Evolutionary conservation across 2,888 invertebrate genomes (phyloP).

Genomic region (Bimastos eiseni): DNA sequence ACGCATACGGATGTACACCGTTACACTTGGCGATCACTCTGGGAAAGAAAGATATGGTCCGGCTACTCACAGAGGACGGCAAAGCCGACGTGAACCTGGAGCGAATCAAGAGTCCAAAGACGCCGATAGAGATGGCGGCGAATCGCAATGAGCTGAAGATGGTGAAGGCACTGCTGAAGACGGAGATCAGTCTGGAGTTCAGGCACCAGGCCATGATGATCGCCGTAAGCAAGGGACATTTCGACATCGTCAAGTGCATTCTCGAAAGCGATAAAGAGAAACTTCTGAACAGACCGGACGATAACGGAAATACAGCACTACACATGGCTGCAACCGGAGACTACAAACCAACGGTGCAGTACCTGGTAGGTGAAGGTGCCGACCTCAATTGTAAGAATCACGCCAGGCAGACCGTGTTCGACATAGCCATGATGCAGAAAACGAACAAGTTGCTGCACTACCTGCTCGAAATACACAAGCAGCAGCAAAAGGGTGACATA

Average conservation of each 20-base stretch:
- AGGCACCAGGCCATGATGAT: constrained; percentile 36
- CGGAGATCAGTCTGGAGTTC: constrained; percentile 26
- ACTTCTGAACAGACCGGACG: constrained; percentile 30
- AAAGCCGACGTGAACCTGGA: constrained; percentile 35
- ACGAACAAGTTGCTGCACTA: constrained; percentile 30
- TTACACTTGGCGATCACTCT: constrained; percentile 21
- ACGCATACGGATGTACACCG: constrained; percentile 27
- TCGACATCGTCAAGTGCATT: constrained; percentile 31
- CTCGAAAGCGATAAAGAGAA: constrained; percentile 22
- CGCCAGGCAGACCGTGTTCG: constrained; percentile 34
- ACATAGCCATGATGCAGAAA: constrained; percentile 34
- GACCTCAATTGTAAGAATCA: constrained; percentile 35
- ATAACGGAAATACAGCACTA: constrained; percentile 35
- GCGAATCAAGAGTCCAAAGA: constrained; percentile 37
- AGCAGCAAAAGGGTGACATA: constrained; percentile 25
- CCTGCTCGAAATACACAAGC: constrained; percentile 29
- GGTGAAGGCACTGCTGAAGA: constrained; percentile 33
- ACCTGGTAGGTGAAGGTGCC: constrained; percentile 31
- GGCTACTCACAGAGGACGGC: not conserved
- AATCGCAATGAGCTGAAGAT: constrained; percentile 25
- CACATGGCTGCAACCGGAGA: constrained; percentile 30
- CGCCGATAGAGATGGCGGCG: constrained; percentile 38
- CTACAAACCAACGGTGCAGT: constrained; percentile 20
- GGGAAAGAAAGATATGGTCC: constrained; percentile 19
- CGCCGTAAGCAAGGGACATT: constrained; percentile 33